phyloP scores from a whole-genome alignment of 2,797 vertebrate genomes.

The Lithobates pipiens region DNA sequence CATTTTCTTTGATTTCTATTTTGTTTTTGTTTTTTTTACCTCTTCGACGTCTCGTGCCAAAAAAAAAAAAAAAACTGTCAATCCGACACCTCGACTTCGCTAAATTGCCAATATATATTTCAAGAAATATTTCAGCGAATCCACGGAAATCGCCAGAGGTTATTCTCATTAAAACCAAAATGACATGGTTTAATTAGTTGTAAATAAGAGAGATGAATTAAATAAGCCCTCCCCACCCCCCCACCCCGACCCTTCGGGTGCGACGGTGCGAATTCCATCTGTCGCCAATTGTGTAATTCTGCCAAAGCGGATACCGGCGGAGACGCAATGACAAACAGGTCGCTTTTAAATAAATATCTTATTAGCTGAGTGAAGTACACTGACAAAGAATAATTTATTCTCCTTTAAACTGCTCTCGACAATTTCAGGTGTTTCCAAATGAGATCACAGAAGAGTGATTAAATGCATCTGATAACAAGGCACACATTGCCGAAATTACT shows the following conservation, averaged over 20 bases:
- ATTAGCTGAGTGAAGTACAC: constrained; percentile 88
- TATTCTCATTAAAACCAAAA: constrained; percentile 83
- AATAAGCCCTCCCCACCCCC: constrained; percentile 71
- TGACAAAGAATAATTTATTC: constrained; percentile 88
- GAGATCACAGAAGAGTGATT: constrained; percentile 91
- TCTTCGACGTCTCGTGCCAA: no score
- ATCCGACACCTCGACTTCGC: constrained; percentile 64
- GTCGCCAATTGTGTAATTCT: constrained; percentile 78
- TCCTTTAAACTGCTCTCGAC: constrained; percentile 85
- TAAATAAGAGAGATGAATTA: constrained; percentile 84
- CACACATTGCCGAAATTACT: constrained; percentile 91
- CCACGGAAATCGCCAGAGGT: constrained; percentile 77
- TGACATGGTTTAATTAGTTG: constrained; percentile 82
- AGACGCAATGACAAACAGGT: constrained; percentile 84
- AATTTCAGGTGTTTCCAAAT: constrained; percentile 95
- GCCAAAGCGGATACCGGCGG: constrained; percentile 83
- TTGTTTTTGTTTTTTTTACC: not conserved
- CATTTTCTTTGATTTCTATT: not conserved
- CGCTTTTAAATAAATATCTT: constrained; percentile 88
- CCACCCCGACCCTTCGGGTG: constrained; percentile 70
- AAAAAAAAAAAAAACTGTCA: not conserved
- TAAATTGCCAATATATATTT: constrained; percentile 78
- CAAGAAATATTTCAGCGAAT: constrained; percentile 79
- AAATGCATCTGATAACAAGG: constrained; percentile 88
- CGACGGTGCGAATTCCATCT: constrained; percentile 76